A percentile compares a stretch with the other conserved stretches of the same genome.
Evolutionary conservation across 1,140 invertebrate species (phyloP).

Genomic region (Metaphire vulgaris): DNA sequence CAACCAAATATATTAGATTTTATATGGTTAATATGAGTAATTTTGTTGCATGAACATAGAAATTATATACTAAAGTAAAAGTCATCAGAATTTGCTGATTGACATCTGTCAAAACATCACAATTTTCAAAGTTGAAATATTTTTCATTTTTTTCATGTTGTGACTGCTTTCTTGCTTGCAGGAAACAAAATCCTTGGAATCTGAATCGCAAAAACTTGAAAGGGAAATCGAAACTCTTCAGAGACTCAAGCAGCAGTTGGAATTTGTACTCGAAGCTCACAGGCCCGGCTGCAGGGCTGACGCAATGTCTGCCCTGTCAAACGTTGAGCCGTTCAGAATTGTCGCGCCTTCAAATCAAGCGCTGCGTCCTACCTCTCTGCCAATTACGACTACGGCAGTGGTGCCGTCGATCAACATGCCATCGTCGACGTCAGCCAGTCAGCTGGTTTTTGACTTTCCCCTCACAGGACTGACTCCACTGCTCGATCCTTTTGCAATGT

Average conservation of each 20-base stretch:
- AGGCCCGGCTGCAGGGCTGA: constrained; percentile 15
- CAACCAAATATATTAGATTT: too few species aligned
- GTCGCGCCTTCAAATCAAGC: neutral
- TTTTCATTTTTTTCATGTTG: too few species aligned
- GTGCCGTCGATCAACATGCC: neutral
- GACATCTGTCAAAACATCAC: too few species aligned
- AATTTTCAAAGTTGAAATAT: too few species aligned
- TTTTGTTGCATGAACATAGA: too few species aligned
- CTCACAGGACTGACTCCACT: neutral
- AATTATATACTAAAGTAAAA: too few species aligned
- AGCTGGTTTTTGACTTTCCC: neutral
- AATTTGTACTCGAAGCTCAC: constrained; percentile 70
- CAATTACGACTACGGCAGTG: neutral
- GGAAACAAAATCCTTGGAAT: constrained; percentile 82
- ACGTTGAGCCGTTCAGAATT: neutral
- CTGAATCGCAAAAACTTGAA: constrained; percentile 70
- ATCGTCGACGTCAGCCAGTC: neutral
- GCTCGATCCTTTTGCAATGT: neutral
- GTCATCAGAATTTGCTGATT: too few species aligned
- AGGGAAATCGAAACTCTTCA: constrained; percentile 72
- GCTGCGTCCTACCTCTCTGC: neutral
- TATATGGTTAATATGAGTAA: too few species aligned
- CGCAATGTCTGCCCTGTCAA: neutral
- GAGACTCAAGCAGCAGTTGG: constrained; percentile 69
- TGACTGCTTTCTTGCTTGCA: too few species aligned